Evolutionary conservation across 2,113 vertebrate species (phyloP), one percentile per base, ranked within the genome.

Genomic region (Lota lota): DNA sequence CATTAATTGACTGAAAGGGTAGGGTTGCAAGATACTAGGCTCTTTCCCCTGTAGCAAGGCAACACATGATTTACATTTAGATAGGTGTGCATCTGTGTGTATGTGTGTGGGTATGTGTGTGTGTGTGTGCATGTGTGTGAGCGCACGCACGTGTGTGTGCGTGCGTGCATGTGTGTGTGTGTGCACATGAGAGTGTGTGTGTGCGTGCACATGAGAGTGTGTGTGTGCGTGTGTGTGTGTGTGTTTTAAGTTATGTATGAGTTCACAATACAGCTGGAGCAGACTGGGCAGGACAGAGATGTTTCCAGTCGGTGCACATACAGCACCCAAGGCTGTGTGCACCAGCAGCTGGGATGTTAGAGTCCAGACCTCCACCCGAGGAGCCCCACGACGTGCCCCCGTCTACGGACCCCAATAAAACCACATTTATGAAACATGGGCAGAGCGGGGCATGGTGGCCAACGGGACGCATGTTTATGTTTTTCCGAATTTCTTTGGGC

Each of bases 51-150:
- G 47, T 63, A 67, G 73, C 62, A 22, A 63, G 54, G 62, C 56
- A 82, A 77, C 70, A 68, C 64, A 73, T 70, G 68, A 89, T 89
- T 90, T 88, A 86, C 89, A 89, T 90, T 87, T 89, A 88, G 85
- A 90, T 83, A 78, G 80, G 40, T 73, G 28, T 78, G 68, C 76
- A 64, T 75, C 6, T 77, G 80, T 68, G 60, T 78, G 47, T 73
- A 59, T 75, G 17, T 20, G 28, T 59, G 36, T 69, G 5, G 50
- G 22, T 61, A 19, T 61, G 68, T 64, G 69, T 71, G 61, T 62
- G 68, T 62, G 20, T 66, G 22, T 66, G 56, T 21, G 54, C 1
- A 51, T 18, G n/a, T 57, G 18, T 17, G 47, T 22, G 22, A 10
- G 53, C 18, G 53, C 24, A 6, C 0, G 65, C 5, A 50, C 16